Base-by-base conservation (phyloP, 2,797 vertebrate genomes). In the Ctenochaetus hawaiiensis region DNA sequence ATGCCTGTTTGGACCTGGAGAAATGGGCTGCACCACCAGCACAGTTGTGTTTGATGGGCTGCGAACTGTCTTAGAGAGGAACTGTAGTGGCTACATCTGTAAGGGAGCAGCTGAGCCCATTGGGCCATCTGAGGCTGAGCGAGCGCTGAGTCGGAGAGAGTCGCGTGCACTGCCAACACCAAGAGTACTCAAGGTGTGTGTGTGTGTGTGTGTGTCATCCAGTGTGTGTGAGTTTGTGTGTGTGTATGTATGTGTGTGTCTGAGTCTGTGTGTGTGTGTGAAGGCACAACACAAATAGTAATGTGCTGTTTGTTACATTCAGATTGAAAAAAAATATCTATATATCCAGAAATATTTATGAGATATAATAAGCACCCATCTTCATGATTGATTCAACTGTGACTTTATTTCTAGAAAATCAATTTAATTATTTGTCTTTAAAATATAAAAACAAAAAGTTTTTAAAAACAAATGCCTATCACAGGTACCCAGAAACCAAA, bases 1-100 rank as follows among this genome's bases (percentile, higher is more conserved):
- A 92, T 92, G 87, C 75, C 83, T 43, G 75, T 84, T 85, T 93
- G 94, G 94, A 95, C 83, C 94, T 90, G 92, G 72, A 89, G 96
- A 91, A 88, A 99, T 99, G 98, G 98, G 98, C 91, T 98, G 98
- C 96, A 97, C 96, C 87, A 96, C 97, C 89, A 99, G 98, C 74
- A 92, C 97, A 53, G 94, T 97, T 88, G 95, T 98, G 85, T 95
- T 97, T 85, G 97, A 97, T 88, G 97, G 97, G 83, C 96, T 99
- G 89, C 96, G 97, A 56, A 97, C 96, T 0, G 96, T 96, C 74
- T 93, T 99, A 80, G 97, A 98, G 90, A 97, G 97, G 92, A 99
- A 98, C 94, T 99, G 97, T 94, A 91, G 96, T 84, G 92, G 96
- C 89, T 97, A 97, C 92, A 96, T 97, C 92, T 97, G 96, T 93